Percentiles rank a stretch among this genome's conserved stretches.
phyloP scores from a whole-genome alignment of 2,113 vertebrate species.

The Lota lota region DNA sequence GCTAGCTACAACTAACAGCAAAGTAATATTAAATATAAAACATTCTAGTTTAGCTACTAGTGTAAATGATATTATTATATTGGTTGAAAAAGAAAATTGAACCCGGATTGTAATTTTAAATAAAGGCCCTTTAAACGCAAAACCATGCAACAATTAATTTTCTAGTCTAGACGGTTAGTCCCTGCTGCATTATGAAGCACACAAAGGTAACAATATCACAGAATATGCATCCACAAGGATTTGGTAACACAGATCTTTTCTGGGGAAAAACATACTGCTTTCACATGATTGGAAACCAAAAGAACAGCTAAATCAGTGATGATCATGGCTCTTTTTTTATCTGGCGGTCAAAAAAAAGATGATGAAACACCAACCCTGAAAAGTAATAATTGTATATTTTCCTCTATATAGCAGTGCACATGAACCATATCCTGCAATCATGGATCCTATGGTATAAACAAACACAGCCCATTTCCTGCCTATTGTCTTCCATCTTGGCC shows the following conservation, averaged over 20 bases:
- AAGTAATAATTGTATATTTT: conserved; percentile 10
- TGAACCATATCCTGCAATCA: conserved; percentile 6
- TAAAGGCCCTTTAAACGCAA: too few species aligned
- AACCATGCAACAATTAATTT: too few species aligned
- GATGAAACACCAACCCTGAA: not conserved
- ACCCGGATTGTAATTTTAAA: too few species aligned
- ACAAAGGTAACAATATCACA: not conserved
- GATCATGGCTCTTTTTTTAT: not conserved
- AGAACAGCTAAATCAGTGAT: not conserved
- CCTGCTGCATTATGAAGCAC: not conserved
- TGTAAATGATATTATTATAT: too few species aligned
- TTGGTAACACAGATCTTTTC: not conserved
- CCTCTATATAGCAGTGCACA: conserved; percentile 6
- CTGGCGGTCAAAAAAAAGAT: not conserved
- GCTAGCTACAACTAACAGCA: too few species aligned
- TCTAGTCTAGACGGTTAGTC: too few species aligned
- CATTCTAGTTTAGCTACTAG: too few species aligned
- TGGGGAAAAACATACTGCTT: too few species aligned
- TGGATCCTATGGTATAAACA: conserved; percentile 12
- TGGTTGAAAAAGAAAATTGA: too few species aligned
- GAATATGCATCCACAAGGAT: not conserved
- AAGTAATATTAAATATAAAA: too few species aligned
- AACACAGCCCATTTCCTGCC: not conserved
- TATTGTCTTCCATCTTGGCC: not conserved
- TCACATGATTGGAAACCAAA: too few species aligned